Evolutionary conservation across 1,140 invertebrate genomes (phyloP).

Genomic region (Bombus waltoni): DNA sequence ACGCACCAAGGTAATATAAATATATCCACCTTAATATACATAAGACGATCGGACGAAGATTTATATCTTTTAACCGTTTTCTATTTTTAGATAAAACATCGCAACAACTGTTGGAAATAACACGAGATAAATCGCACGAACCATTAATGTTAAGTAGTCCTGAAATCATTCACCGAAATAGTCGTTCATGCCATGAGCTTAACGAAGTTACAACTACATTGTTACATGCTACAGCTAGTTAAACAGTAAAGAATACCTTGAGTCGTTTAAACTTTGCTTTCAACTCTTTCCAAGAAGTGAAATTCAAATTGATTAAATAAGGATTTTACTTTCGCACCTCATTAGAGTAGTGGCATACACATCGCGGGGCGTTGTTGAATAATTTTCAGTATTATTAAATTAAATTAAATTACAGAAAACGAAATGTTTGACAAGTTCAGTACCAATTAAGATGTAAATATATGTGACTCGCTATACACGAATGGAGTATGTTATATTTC

Average conservation of each 20-base stretch:
- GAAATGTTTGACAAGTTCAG: background rate
- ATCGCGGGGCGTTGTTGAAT: background rate
- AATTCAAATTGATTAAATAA: background rate
- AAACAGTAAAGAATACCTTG: conserved; percentile 48
- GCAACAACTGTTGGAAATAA: conserved; percentile 64
- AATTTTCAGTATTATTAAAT: conserved; percentile 30
- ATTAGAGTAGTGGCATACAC: background rate
- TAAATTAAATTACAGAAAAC: background rate
- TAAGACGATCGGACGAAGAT: background rate
- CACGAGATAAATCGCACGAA: conserved; percentile 68
- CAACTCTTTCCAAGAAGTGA: background rate
- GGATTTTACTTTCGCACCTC: background rate
- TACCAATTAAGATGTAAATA: conserved; percentile 27
- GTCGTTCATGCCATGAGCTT: conserved; percentile 76
- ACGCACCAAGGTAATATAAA: conserved; percentile 68
- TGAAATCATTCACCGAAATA: conserved; percentile 75
- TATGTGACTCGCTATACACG: conserved; percentile 6
- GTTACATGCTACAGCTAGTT: conserved; percentile 77
- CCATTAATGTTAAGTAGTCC: conserved; percentile 68
- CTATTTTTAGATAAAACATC: conserved; percentile 73
- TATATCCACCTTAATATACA: background rate
- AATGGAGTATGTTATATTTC: conserved; percentile 21
- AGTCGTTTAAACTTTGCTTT: background rate
- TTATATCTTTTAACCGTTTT: background rate
- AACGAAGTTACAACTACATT: conserved; percentile 79